Percentiles rank a stretch among this genome's conserved stretches.
These are phyloP conservation scores for Conomelus anceps DNA, from an alignment of 2,888 invertebrate genomes.

Conservation along the genomic window DNA sequence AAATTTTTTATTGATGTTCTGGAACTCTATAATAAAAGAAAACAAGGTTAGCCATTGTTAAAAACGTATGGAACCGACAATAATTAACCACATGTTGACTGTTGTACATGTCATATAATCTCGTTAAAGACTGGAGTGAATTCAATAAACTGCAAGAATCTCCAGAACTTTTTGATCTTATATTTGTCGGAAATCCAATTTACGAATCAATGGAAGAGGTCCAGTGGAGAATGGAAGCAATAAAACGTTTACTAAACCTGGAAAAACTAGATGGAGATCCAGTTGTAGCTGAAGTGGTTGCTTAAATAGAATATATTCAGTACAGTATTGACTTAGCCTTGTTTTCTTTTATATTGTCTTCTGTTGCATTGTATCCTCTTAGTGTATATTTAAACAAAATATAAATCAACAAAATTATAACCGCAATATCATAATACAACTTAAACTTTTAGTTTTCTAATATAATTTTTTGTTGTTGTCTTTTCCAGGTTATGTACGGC, in stretches of 20 bases:
- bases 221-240: slow-evolving; percentile 64
- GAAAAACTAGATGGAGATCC: slow-evolving; percentile 78
- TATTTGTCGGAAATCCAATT: slow-evolving; percentile 76
- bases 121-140: slow-evolving; percentile 85
- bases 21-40: no score
- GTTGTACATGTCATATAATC: slow-evolving; percentile 74
- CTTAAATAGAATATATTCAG: no score
- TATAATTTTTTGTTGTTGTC: neutral
- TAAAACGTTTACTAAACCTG: slow-evolving; percentile 63
- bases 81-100: no score
- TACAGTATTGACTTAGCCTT: no score
- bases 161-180: slow-evolving; percentile 64
- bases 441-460: neutral
- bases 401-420: no score
- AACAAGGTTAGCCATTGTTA: no score
- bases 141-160: slow-evolving; percentile 72
- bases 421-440: no score
- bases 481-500: slow-evolving; percentile 35
- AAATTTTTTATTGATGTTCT: no score
- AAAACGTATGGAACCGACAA: no score
- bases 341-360: no score
- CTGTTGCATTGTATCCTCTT: no score
- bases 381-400: no score
- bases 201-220: slow-evolving; percentile 64
- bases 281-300: slow-evolving; percentile 46